Evolutionary conservation across 2,797 vertebrate species (phyloP).

Genomic region (Schizothorax lantsangensis): DNA sequence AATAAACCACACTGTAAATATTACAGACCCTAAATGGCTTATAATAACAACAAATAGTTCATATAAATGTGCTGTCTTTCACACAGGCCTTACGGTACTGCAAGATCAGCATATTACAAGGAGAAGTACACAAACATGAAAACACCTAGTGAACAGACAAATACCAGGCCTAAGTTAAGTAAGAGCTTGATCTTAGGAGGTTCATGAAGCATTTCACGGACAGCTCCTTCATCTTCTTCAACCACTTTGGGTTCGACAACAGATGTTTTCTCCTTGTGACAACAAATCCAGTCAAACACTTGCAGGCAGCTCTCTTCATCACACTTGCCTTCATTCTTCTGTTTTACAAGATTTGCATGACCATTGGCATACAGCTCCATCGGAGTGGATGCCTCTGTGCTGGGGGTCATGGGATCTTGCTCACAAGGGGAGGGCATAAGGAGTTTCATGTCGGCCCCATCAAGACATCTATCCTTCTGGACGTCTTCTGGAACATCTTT

Average conservation of each 20-base stretch:
- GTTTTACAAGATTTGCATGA: conserved; percentile 78
- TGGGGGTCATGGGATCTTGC: conserved; percentile 77
- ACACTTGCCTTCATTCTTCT: conserved; percentile 69
- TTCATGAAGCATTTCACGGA: conserved; percentile 92
- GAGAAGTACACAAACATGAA: conserved; percentile 99
- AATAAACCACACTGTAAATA: conserved; percentile 74
- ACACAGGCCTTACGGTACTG: conserved; percentile 1
- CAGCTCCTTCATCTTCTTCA: conserved; percentile 77
- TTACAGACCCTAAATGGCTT: conserved; percentile 72
- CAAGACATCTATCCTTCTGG: conserved; percentile 79
- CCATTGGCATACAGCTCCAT: conserved; percentile 84
- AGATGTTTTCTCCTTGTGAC: conserved; percentile 80
- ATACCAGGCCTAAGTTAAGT: conserved; percentile 87
- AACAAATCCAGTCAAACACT: conserved; percentile 88
- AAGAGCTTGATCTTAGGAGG: conserved; percentile 85
- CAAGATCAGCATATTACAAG: conserved; percentile 76
- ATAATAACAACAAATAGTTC: conserved; percentile 60
- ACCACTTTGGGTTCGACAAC: conserved; percentile 74
- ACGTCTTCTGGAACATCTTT: conserved; percentile 78
- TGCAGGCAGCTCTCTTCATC: conserved; percentile 72
- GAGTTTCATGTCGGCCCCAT: conserved; percentile 84
- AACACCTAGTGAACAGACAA: conserved; percentile 90
- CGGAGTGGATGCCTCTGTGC: conserved; percentile 85
- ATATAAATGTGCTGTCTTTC: conserved; percentile 54
- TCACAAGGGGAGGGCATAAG: conserved; percentile 82